Conservation (phyloP, 2,888 invertebrate genomes). For the Eupithecia exiguata region DNA sequence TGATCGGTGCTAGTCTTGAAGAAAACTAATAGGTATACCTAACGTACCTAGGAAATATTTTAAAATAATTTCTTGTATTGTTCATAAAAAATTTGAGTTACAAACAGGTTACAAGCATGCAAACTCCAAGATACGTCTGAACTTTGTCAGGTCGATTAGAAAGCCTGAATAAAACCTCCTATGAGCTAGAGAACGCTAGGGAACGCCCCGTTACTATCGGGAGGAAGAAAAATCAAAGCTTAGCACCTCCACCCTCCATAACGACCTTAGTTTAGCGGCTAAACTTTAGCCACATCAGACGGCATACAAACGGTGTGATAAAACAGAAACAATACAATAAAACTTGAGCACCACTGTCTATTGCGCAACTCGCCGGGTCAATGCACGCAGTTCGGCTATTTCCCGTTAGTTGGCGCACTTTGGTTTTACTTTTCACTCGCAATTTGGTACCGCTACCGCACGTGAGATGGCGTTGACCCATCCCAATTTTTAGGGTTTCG, state of each 20-base stretch:
- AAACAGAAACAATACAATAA: constrained; percentile 19
- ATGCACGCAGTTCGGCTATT: constrained; percentile 74
- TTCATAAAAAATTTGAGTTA: too few relatives aligned
- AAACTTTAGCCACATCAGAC: too few relatives aligned
- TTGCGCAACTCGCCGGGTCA: constrained; percentile 72
- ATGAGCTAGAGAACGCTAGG: too few relatives aligned
- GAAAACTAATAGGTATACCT: too few relatives aligned
- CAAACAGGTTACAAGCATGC: too few relatives aligned
- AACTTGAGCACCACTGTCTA: constrained; percentile 42
- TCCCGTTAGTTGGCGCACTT: constrained; percentile 77
- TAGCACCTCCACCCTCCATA: not conserved
- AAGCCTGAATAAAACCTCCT: too few relatives aligned
- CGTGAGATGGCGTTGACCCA: constrained; percentile 67
- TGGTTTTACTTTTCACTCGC: constrained; percentile 80
- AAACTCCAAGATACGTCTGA: too few relatives aligned
- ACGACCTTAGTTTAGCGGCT: not conserved
- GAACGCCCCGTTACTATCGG: too few relatives aligned
- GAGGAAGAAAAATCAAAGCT: not conserved
- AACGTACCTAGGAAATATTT: too few relatives aligned
- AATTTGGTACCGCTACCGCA: constrained; percentile 73
- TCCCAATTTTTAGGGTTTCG: constrained; percentile 5
- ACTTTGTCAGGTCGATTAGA: too few relatives aligned
- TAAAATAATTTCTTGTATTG: too few relatives aligned
- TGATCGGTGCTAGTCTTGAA: too few relatives aligned
- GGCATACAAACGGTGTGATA: not conserved